Base-by-base conservation (phyloP, 2,113 vertebrate species). In the Sialia sialis region DNA sequence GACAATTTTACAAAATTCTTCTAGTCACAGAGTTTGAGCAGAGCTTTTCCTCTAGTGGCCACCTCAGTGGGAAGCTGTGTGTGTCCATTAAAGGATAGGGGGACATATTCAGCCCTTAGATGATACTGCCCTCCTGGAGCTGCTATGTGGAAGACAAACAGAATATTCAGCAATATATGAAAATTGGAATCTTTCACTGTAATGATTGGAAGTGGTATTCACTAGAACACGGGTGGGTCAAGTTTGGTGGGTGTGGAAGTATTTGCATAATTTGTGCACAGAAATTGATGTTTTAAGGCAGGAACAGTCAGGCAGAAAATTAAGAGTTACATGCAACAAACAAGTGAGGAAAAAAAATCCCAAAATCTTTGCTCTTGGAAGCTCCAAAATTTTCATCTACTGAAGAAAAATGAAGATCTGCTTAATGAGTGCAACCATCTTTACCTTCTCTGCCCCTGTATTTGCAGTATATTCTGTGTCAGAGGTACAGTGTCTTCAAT, bases 401-500 rank as follows among this genome's bases (percentile, higher is more conserved):
- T 84, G 29, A 62, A 82, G 38, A 68, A 90, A 92, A 92, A 67
- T 16, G 0, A 59, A 62, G 12, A 43, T 68, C n/a, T 75, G 20
- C 41, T 12, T 92, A 87, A 68, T 44, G 49, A 87, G 8, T 43
- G 32, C 15, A 88, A 68, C 29, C 20, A 44, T 64, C 34, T 84
- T 63, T 93, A 52, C 17, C 13, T 82, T 90, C 72, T 70, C 44
- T 89, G 29, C 18, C 21, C 30, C 20, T 22, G 9, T 16, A 23
- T 13, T 41, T 36, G 4, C n/a, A 84, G 6, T 15, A 16, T n/a
- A 38, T 78, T 77, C 59, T 29, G 11, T 74, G 34, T 54, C 56
- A 77, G 56, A 74, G 21, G 9, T 38, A 17, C n/a, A 54, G 26
- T n/a, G 12, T 62, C 32, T 83, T 72, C 0, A 0, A 7, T 27